Evolutionary conservation across 2,888 invertebrate species (phyloP).

Genomic region (Nematopogon swammerdamellus): DNA sequence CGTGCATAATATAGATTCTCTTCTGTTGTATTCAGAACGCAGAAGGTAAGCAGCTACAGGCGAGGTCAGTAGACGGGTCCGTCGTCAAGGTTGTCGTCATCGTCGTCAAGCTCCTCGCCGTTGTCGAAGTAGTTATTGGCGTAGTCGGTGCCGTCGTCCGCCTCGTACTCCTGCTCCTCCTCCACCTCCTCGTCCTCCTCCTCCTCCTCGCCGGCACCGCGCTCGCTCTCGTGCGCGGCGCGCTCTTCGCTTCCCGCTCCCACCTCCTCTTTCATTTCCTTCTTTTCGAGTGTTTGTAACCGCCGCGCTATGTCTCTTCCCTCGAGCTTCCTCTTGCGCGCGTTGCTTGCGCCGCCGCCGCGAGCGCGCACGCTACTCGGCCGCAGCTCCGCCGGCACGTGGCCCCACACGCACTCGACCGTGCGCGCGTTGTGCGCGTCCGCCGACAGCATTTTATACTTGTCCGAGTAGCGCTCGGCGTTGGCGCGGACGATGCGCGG

Average conservation of each 20-base stretch:
- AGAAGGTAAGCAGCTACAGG: too few relatives aligned
- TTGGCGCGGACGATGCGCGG: slow-evolving; percentile 43
- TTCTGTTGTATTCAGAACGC: too few relatives aligned
- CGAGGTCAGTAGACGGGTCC: slow-evolving; percentile 67
- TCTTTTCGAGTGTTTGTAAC: slow-evolving; percentile 66
- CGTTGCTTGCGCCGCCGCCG: slow-evolving; percentile 11
- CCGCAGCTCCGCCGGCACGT: slow-evolving; percentile 62
- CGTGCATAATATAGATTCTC: too few relatives aligned
- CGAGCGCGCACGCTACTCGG: slow-evolving; percentile 44
- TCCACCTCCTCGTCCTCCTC: slow-evolving; percentile 60
- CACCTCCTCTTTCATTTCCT: slow-evolving; percentile 51
- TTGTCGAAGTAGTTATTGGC: slow-evolving; percentile 86
- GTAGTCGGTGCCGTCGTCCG: slow-evolving; percentile 88
- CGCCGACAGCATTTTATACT: slow-evolving; percentile 47
- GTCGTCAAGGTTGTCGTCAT: slow-evolving; percentile 82
- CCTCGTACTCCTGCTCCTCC: slow-evolving; percentile 75
- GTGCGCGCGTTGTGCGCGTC: slow-evolving; percentile 42
- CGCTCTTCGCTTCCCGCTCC: slow-evolving; percentile 43
- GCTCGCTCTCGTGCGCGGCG: slow-evolving; percentile 36
- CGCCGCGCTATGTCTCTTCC: slow-evolving; percentile 40
- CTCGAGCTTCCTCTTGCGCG: slow-evolving; percentile 36
- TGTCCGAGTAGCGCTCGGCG: slow-evolving; percentile 58
- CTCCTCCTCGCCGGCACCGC: slow-evolving; percentile 49
- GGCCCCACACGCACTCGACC: slow-evolving; percentile 55
- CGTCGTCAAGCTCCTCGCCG: slow-evolving; percentile 83